Evolutionary conservation across 2,888 invertebrate species (phyloP).

Genomic region (Coecobrya sp.): DNA sequence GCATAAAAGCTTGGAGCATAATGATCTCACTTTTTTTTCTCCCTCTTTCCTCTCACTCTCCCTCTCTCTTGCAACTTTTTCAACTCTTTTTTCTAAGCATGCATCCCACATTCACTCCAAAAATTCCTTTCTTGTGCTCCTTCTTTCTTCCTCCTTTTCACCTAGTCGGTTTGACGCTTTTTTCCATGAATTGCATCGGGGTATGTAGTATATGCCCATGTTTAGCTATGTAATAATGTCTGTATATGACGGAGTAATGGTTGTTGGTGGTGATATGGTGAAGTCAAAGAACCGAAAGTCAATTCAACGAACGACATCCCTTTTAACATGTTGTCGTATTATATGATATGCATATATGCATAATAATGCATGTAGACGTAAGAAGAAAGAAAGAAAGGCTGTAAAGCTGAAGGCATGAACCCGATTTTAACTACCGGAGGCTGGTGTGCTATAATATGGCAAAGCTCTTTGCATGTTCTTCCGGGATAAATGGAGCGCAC

Average conservation of each 20-base stretch:
- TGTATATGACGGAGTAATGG: not conserved
- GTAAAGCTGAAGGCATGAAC: constrained; percentile 57
- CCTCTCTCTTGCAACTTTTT: constrained; percentile 27
- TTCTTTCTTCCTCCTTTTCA: constrained; percentile 34
- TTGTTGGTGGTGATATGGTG: constrained; percentile 18
- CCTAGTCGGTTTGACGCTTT: not conserved
- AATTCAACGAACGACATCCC: constrained; percentile 34
- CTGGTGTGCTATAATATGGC: constrained; percentile 51
- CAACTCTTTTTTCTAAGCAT: constrained; percentile 28
- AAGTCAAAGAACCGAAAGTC: constrained; percentile 52
- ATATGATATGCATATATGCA: not conserved
- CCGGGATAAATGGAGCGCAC: constrained; percentile 71
- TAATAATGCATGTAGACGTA: constrained; percentile 30
- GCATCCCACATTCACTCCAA: not conserved
- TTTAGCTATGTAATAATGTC: not conserved
- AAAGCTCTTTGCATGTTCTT: constrained; percentile 68
- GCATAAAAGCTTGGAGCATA: constrained; percentile 50
- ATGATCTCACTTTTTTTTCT: constrained; percentile 41
- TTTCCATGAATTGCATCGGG: not conserved
- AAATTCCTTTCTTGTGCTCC: no score
- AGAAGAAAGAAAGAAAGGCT: not conserved
- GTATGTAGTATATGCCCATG: not conserved
- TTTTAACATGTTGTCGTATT: constrained; percentile 20
- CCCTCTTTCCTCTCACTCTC: not conserved
- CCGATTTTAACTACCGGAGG: constrained; percentile 62